Evolutionary conservation across 2,888 invertebrate species (phyloP).

Genomic region (Harpalus rufipes): DNA sequence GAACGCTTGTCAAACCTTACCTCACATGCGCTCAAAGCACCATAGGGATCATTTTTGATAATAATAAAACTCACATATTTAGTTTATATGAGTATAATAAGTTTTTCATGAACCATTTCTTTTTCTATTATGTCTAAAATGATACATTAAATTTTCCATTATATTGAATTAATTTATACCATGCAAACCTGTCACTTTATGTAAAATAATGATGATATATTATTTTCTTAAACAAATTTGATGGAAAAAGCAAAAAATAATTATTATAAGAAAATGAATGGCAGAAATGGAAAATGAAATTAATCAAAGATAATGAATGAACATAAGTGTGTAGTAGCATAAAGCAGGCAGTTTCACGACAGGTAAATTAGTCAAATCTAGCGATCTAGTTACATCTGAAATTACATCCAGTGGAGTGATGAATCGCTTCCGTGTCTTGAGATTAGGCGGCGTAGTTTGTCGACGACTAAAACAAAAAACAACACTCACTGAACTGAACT

Average conservation of each 20-base stretch:
- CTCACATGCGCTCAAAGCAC: too few species aligned
- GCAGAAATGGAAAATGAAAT: slow-evolving; percentile 19
- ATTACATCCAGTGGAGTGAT: slow-evolving; percentile 42
- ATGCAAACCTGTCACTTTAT: neutral
- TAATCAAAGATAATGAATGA: slow-evolving; percentile 19
- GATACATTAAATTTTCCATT: neutral
- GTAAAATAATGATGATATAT: neutral
- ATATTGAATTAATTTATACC: neutral
- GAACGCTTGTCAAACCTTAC: too few species aligned
- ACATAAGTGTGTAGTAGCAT: neutral
- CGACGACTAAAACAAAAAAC: slow-evolving; percentile 25
- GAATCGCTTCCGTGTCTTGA: slow-evolving; percentile 33
- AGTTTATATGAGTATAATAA: too few species aligned
- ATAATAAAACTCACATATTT: too few species aligned
- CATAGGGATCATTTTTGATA: too few species aligned
- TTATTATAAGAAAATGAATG: neutral
- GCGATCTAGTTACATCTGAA: slow-evolving; percentile 51
- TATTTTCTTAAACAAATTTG: neutral
- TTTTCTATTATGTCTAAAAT: too few species aligned
- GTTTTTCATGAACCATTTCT: too few species aligned
- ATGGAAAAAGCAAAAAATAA: neutral
- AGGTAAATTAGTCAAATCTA: slow-evolving; percentile 47
- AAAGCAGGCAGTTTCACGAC: slow-evolving; percentile 18
- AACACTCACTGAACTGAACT: slow-evolving; percentile 2
- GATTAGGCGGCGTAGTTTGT: slow-evolving; percentile 22